Evolutionary conservation across 2,888 invertebrate species (phyloP).

Genomic region (Uropetala carovei): DNA sequence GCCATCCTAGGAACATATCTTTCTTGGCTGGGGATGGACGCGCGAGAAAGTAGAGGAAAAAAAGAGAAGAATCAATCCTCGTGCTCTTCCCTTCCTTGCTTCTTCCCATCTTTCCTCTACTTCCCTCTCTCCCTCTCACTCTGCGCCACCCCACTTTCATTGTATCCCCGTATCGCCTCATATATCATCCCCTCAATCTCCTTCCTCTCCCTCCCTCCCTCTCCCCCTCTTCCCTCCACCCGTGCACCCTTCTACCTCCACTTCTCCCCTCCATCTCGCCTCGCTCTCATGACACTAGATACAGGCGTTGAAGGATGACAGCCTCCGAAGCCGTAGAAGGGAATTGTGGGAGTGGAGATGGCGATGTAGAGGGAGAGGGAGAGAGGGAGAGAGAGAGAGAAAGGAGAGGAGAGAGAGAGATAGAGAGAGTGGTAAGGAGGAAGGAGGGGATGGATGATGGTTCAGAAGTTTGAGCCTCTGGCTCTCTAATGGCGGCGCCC

Average conservation of each 20-base stretch:
- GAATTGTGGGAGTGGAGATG: neutral
- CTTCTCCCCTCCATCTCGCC: neutral
- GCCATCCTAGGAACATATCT: neutral
- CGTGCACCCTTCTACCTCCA: neutral
- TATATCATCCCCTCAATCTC: conserved; percentile 32
- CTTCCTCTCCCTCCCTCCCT: neutral
- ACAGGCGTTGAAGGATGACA: conserved; percentile 35
- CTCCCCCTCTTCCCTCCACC: neutral
- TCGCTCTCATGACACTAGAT: conserved; percentile 10
- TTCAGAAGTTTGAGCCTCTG: neutral
- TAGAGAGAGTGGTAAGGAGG: neutral
- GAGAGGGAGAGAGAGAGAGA: neutral
- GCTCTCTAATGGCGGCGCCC: conserved; percentile 10
- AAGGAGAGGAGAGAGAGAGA: neutral
- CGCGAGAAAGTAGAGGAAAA: neutral
- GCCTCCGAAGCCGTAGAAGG: neutral
- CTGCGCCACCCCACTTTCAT: neutral
- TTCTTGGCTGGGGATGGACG: neutral
- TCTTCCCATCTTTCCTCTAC: conserved; percentile 3
- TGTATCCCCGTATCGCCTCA: conserved; percentile 29
- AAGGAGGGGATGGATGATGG: neutral
- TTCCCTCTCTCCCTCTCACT: neutral
- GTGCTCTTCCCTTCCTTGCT: neutral
- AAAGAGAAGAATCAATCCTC: neutral
- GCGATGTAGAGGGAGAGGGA: neutral